A percentile compares a stretch with the other conserved stretches of the same genome.
Evolutionary conservation across 1,140 invertebrate genomes (phyloP).

Genomic region (Grapholita molesta): DNA sequence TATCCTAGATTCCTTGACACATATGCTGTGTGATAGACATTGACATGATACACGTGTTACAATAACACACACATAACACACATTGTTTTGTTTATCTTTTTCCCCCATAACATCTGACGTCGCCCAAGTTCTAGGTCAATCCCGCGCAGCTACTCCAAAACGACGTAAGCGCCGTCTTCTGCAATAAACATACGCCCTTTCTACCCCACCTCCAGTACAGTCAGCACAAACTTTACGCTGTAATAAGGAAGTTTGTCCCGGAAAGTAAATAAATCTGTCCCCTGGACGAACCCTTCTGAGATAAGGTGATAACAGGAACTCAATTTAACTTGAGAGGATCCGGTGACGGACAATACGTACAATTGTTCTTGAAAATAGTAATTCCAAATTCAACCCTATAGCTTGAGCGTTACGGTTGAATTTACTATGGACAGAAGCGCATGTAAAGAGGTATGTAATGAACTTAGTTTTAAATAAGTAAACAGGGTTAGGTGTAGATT

Average conservation of each 20-base stretch:
- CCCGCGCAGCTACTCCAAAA: neutral
- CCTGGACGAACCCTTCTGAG: constrained; percentile 6
- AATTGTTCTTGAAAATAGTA: neutral
- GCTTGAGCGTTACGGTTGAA: neutral
- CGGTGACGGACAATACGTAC: neutral
- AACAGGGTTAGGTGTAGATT: neutral
- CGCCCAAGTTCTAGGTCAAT: constrained; percentile 2
- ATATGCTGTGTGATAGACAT: too few relatives aligned
- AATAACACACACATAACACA: neutral
- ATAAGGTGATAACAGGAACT: constrained; percentile 15
- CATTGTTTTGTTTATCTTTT: neutral
- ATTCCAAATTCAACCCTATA: neutral
- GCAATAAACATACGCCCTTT: neutral
- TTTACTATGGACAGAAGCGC: neutral
- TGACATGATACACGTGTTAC: too few relatives aligned
- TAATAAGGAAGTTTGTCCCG: neutral
- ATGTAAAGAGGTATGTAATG: neutral
- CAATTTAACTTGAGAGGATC: constrained; percentile 14
- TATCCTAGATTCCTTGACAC: too few relatives aligned
- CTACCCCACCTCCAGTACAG: neutral
- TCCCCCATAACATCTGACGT: neutral
- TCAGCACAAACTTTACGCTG: neutral
- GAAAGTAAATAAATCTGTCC: constrained; percentile 15
- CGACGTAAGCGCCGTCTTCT: neutral
- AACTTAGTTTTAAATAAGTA: neutral